Conservation (phyloP, 2,797 vertebrate species). For the Etheostoma nigrum region DNA sequence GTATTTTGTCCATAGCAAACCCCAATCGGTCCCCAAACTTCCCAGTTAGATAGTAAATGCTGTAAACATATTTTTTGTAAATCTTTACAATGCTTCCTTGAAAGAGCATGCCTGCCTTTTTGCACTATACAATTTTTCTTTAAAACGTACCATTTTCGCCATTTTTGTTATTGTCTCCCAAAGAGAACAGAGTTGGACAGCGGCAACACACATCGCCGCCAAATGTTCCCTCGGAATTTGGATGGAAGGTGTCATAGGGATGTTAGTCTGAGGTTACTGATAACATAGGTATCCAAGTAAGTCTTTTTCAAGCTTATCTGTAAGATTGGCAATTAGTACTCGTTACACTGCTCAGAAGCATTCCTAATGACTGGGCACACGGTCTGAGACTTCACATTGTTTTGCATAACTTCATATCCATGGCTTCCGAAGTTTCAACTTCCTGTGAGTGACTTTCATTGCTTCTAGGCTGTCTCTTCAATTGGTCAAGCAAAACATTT, state of each 20-base stretch:
- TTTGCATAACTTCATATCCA: constrained; percentile 13
- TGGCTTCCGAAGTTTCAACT: constrained; percentile 44
- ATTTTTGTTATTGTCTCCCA: not conserved
- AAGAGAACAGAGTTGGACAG: not conserved
- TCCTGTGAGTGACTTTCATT: constrained; percentile 44
- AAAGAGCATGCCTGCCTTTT: too few relatives aligned
- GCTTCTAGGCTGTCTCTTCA: constrained; percentile 47
- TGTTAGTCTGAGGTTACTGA: not conserved
- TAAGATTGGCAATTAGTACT: not conserved
- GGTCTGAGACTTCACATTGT: constrained; percentile 31
- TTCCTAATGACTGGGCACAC: constrained; percentile 11
- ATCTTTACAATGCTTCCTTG: too few relatives aligned
- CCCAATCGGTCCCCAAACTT: too few relatives aligned
- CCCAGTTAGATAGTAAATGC: too few relatives aligned
- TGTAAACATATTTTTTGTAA: too few relatives aligned
- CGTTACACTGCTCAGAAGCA: constrained; percentile 29
- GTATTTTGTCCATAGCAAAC: too few relatives aligned
- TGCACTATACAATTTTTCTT: too few relatives aligned
- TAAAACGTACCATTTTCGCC: too few relatives aligned
- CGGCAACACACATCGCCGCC: too few relatives aligned
- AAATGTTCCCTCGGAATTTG: not conserved
- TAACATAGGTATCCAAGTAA: not conserved
- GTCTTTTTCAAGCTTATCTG: not conserved
- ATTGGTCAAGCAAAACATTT: constrained; percentile 53
- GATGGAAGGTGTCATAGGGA: not conserved